Evolutionary conservation across 1,140 invertebrate genomes (phyloP).

Genomic region (Macrosteles quadrilineatus): DNA sequence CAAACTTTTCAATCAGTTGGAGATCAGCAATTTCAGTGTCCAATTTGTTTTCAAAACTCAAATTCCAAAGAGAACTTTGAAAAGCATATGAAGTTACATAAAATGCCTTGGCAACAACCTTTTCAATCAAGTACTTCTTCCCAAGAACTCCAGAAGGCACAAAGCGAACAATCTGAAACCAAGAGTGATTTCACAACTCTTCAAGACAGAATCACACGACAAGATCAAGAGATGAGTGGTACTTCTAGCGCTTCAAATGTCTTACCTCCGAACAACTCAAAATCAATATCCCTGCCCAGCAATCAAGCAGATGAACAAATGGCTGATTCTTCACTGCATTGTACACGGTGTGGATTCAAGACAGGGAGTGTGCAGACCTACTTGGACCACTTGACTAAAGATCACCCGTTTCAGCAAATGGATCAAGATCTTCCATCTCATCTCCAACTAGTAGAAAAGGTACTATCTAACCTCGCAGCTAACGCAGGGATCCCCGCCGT

Average conservation of each 20-base stretch:
- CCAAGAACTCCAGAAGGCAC: neutral
- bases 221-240: neutral
- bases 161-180: neutral
- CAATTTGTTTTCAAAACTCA: conserved; percentile 61
- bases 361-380: neutral
- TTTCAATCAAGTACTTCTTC: neutral
- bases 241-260: neutral
- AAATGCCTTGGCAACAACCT: conserved; percentile 3
- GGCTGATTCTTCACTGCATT: neutral
- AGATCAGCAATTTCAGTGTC: conserved; percentile 54
- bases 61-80: conserved; percentile 40
- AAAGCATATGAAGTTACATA: conserved; percentile 32
- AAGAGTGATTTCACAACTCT: neutral
- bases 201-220: neutral
- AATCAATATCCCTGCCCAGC: neutral
- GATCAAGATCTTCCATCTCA: conserved; percentile 21
- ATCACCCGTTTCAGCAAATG: conserved; percentile 1
- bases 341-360: conserved; percentile 8
- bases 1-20: neutral
- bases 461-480: conserved; percentile 41
- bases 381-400: neutral
- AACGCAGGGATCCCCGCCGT: conserved; percentile 40
- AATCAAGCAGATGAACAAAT: neutral
- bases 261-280: neutral
- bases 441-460: conserved; percentile 33